These are phyloP conservation scores for Epirrita christyi DNA, from an alignment of 2,888 invertebrate species.

Conservation along the genomic window DNA sequence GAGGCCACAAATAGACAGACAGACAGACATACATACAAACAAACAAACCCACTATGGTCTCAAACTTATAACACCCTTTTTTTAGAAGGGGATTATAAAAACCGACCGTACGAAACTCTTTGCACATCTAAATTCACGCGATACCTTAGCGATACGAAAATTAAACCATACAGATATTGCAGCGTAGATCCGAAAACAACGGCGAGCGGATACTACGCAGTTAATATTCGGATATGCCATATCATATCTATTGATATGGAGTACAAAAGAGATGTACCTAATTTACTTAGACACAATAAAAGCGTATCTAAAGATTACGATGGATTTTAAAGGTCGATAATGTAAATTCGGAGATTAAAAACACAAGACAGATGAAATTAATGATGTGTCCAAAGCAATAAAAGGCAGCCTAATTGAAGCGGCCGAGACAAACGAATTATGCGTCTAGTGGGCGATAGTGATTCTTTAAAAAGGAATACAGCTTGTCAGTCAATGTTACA, in stretches of 20 bases:
- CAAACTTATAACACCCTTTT: no score
- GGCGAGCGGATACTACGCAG: constrained; percentile 55
- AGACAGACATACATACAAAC: no score
- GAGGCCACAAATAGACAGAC: no score
- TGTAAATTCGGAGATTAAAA: constrained; percentile 27
- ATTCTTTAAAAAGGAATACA: constrained; percentile 23
- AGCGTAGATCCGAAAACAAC: constrained; percentile 34
- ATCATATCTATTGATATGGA: constrained; percentile 48
- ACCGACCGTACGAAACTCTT: constrained; percentile 11
- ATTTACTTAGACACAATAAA: constrained; percentile 49
- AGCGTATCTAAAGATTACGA: constrained; percentile 45
- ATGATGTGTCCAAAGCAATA: constrained; percentile 46
- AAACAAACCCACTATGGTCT: no score
- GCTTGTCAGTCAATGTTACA: constrained; percentile 56
- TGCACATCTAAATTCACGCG: constrained; percentile 12
- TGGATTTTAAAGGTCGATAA: constrained; percentile 43
- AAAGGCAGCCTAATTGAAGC: constrained; percentile 49
- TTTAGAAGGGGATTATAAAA: no score
- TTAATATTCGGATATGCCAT: constrained; percentile 44
- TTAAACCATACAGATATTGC: constrained; percentile 16
- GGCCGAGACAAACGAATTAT: constrained; percentile 40
- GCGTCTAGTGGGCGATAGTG: constrained; percentile 52
- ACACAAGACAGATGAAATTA: constrained; percentile 42
- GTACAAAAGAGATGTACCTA: constrained; percentile 47
- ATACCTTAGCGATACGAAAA: constrained; percentile 21